Conservation (phyloP, 2,797 vertebrate genomes). For the Schizopygopsis pylzovi region DNA sequence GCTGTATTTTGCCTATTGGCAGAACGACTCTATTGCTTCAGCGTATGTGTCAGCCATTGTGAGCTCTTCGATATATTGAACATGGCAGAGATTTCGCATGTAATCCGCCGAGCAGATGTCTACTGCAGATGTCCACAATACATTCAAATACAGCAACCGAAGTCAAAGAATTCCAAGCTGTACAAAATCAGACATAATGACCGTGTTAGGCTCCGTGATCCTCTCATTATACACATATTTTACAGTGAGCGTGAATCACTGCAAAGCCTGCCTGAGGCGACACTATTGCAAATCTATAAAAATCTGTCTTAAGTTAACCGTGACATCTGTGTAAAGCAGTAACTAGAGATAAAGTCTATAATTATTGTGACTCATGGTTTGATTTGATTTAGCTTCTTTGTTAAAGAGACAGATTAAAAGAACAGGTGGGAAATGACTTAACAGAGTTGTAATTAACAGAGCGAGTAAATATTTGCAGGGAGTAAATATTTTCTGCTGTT, state of each 20-base stretch:
- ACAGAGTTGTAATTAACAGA: constrained; percentile 42
- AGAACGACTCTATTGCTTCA: constrained; percentile 15
- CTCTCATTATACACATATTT: constrained; percentile 20
- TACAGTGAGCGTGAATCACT: constrained; percentile 33
- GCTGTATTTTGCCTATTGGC: constrained; percentile 4
- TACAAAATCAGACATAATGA: constrained; percentile 13
- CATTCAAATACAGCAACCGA: constrained; percentile 19
- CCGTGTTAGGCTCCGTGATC: not conserved
- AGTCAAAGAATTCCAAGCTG: constrained; percentile 8
- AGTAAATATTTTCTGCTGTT: constrained; percentile 41
- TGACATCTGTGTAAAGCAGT: constrained; percentile 45
- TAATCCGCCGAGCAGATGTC: constrained; percentile 54
- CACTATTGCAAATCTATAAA: constrained; percentile 39
- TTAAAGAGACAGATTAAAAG: constrained; percentile 43
- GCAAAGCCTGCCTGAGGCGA: constrained; percentile 24
- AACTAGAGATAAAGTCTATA: constrained; percentile 43
- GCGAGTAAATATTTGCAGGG: constrained; percentile 41
- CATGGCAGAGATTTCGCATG: constrained; percentile 48
- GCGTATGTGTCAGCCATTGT: constrained; percentile 40
- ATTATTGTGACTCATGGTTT: constrained; percentile 51
- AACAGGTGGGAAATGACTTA: constrained; percentile 55
- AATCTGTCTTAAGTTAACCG: constrained; percentile 41
- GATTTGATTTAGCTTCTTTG: constrained; percentile 48
- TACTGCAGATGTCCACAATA: constrained; percentile 53
- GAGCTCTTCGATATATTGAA: constrained; percentile 43